Evolutionary conservation across 2,888 invertebrate species (phyloP), one percentile per base, ranked within the genome.

Genomic region (Thymelicus acteon): DNA sequence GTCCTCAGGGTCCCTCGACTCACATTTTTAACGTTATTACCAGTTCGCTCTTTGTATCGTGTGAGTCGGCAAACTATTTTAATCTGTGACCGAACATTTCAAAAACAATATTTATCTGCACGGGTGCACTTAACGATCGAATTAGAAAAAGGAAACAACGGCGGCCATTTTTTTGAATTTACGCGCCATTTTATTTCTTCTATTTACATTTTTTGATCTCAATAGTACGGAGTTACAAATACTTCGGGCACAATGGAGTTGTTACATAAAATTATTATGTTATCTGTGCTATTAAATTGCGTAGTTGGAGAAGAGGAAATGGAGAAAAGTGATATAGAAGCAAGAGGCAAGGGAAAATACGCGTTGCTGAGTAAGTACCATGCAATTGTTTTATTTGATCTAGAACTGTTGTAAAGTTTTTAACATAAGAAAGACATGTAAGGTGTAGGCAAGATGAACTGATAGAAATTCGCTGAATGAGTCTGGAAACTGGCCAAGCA

Each of bases 321-420:
- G 67, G 77, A 78, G 67, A 80, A 72, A 40, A 80, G 75, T 58
- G 66, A 78, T 66, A 74, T 78, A 7, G 90, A 91, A 75, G 83
- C 85, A 3, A 82, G 92, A 74, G 92, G 91, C 19, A 91, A 88
- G 80, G 89, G 81, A 39, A 89, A 90, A 82, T 91, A 84, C 73
- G 92, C 92, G 3, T 78, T 92, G 65, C 73, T 92, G 74, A 89
- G 92, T 92, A 78, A 89, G 92, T 92, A 77, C 65, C 75, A 67
- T 64, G 69, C 71, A 15, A 60, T 31, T 37, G 31, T 60, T 40
- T 62, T 62, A 15, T 24, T 15, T 31, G 31, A 5, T 31, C 0
- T 31, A 24, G 24, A 24, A 24, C 31, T 31, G 31, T 31, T 3
- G 5, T 5, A 31, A 31, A 31, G 31, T 3, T 31, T 31, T 31